A percentile compares a stretch with the other conserved stretches of the same genome.
These are phyloP conservation scores for Ailurus styani DNA, from an alignment of 2,113 vertebrate species.

Conservation along the genomic window DNA sequence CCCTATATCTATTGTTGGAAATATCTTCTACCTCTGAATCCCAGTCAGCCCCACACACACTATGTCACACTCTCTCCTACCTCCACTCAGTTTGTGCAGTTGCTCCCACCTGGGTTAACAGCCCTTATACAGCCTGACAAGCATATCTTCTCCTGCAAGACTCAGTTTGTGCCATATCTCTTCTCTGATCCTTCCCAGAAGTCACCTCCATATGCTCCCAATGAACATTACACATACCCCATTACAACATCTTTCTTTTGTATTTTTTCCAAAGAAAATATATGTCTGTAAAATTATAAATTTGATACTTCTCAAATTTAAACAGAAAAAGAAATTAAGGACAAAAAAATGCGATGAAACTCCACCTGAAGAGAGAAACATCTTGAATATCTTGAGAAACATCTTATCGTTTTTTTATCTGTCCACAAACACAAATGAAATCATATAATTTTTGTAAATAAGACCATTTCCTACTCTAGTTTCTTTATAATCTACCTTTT, in stretches of 20 bases:
- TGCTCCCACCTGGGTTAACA: background rate
- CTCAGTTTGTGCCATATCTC: background rate
- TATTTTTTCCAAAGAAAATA: background rate
- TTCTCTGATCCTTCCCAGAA: background rate
- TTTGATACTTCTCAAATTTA: background rate
- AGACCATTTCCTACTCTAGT: background rate
- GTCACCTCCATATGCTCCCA: background rate
- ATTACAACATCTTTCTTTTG: background rate
- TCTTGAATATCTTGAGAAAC: background rate
- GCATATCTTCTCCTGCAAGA: background rate
- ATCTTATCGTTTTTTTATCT: background rate
- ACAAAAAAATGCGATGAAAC: background rate
- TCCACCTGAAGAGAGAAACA: background rate
- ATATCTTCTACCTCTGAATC: background rate
- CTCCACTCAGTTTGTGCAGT: background rate
- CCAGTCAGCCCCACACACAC: background rate
- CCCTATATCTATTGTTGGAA: background rate
- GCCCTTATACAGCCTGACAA: background rate
- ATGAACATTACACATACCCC: no score
- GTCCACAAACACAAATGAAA: background rate
- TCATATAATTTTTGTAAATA: background rate
- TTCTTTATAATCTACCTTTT: background rate
- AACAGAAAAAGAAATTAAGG: background rate
- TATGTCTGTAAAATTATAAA: background rate
- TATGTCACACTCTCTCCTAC: background rate